Base-by-base conservation (phyloP, 2,888 invertebrate genomes). In the Capitulum mitella region DNA sequence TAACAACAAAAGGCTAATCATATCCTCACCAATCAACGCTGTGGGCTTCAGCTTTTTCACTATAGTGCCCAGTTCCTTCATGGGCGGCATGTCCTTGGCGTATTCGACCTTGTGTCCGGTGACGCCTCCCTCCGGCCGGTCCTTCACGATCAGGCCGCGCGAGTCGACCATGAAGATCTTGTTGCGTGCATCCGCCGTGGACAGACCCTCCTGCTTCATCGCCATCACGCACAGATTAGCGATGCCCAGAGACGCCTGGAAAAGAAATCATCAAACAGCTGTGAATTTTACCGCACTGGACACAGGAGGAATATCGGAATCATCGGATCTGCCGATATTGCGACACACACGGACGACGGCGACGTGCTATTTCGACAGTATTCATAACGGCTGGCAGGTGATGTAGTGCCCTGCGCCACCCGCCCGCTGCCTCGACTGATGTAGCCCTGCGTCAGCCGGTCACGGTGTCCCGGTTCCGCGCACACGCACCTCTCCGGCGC, bases 131-230 rank as follows among this genome's bases (percentile, higher is more conserved):
- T 91, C 90, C 10, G 95, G 93, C 77, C 97, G 89, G 86, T 94
- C 88, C 86, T 92, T 93, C 0, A 96, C 95, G 84, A 98, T 92
- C 34, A 99, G 89, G 0, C 99, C 99, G 84, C 92, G 93, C 40
- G 96, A 96, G 87, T 99, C 99, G 77, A 98, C 93, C 91, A 99
- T 90, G 93, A 93, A 99, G 84, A 99, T 94, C 84, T 91, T 92
- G 2, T 86, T 86, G 80, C 90, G 89, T 0, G 98, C 98, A 12
- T 93, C 92, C 46, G 89, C 89, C 34, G 91, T 90, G 0, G 89
- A 84, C 0, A 91, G 87, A 5, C 98, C 97, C 85, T 97, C 97
- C 54, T 90, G 90, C 84, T 88, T 87, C 97, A 99, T 97, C 12
- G 97, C 96, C 91, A 94, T 93, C 26, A 93, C 91, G 84, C 97